phyloP scores from a whole-genome alignment of 2,888 invertebrate genomes.

The Dicycla oo region DNA sequence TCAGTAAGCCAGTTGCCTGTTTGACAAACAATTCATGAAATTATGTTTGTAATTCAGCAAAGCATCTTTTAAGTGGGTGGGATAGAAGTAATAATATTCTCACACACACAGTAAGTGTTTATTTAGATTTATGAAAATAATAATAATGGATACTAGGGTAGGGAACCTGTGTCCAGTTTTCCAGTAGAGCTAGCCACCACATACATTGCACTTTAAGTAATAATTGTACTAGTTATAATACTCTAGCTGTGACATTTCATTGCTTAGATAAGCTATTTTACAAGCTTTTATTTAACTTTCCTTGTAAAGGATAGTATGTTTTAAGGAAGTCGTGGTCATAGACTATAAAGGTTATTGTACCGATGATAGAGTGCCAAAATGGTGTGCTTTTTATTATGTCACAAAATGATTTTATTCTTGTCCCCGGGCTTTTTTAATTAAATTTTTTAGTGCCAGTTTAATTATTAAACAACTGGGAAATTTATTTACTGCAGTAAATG shows the following conservation, averaged over 20 bases:
- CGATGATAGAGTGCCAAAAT: too few relatives aligned
- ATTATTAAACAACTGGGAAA: neutral
- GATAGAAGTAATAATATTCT: neutral
- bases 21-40: neutral
- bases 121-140: neutral
- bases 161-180: too few relatives aligned
- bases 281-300: too few relatives aligned
- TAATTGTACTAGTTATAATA: neutral
- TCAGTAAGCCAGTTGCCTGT: constrained; percentile 1
- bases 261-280: neutral
- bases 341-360: too few relatives aligned
- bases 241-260: neutral
- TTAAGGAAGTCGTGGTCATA: too few relatives aligned
- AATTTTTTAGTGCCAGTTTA: neutral
- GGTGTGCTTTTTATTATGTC: too few relatives aligned
- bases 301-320: too few relatives aligned
- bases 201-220: neutral
- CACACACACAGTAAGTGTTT: neutral
- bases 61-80: neutral
- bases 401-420: too few relatives aligned
- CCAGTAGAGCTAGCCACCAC: neutral
- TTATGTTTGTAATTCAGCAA: neutral
- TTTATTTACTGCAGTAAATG: neutral
- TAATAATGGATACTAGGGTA: neutral
- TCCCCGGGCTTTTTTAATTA: too few relatives aligned